Conservation (phyloP, 2,113 vertebrate genomes). For the Sceloporus tristichus region DNA sequence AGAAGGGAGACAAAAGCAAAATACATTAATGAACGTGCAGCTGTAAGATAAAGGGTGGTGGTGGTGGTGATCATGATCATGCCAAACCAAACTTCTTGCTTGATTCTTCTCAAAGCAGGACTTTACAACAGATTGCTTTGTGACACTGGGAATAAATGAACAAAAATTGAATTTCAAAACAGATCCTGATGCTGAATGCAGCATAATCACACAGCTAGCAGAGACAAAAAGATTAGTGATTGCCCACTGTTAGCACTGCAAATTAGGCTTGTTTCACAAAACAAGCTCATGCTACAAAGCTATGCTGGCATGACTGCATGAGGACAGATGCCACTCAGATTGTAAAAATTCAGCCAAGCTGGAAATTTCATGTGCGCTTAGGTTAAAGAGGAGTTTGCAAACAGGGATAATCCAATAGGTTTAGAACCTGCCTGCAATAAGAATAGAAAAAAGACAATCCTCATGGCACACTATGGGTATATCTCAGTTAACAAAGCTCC, state of each 20-base stretch:
- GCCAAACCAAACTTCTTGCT: conserved; percentile 31
- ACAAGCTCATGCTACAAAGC: conserved; percentile 31
- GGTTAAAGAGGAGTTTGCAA: conserved; percentile 39
- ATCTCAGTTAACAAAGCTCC: too few relatives aligned
- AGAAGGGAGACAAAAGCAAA: conserved; percentile 46
- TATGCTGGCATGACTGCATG: conserved; percentile 13
- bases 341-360: neutral
- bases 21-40: conserved; percentile 49
- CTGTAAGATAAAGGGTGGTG: conserved; percentile 34
- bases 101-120: conserved; percentile 25
- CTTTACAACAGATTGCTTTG: conserved; percentile 32
- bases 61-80: neutral
- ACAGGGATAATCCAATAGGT: conserved; percentile 7
- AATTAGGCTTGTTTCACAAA: conserved; percentile 45
- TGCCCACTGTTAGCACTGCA: conserved; percentile 40
- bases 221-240: conserved; percentile 47
- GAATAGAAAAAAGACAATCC: neutral
- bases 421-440: conserved; percentile 23
- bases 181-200: conserved; percentile 9
- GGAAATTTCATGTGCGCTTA: conserved; percentile 30
- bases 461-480: neutral
- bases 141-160: conserved; percentile 43
- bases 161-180: conserved; percentile 35
- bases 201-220: conserved; percentile 27
- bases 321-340: neutral